Base-by-base conservation (phyloP, 2,888 invertebrate species). In the Empis stercorea region DNA sequence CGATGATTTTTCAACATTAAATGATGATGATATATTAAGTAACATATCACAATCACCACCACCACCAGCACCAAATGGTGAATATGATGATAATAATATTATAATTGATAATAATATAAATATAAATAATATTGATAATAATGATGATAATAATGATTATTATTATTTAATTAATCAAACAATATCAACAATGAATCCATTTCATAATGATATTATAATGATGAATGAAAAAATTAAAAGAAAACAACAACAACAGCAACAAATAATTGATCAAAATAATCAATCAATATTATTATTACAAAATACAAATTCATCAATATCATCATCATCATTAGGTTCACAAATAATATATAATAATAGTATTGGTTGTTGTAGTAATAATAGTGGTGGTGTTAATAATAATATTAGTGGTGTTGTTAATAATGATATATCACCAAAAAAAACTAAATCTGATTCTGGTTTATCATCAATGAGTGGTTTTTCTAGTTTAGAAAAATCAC, bases 401-500 rank as follows among this genome's bases (percentile, higher is more conserved):
- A 37, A 3, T 30, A 43, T 10, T 46, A 51, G 38, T 49, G 47
- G 10, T 43, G 4, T 27, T 41, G 14, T 30, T 13, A 30, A 14
- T 42, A 7, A 36, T 14, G 54, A 52, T 43, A 46, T 48, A 14
- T 59, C 59, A 7, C 59, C 62, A 6, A 61, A 61, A 37, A 63
- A 61, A 46, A 59, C 84, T 2, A 88, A 87, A 65, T 88, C 88
- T 1, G 88, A 89, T 64, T 88, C 88, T 1, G 88, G 88, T 0
- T 69, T 89, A 44, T 87, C 87, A 0, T 88, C 88, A 7, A 84
- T 88, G 81, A 87, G 86, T 60, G 87, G 87, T 5, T 84, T 87
- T 79, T 86, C 86, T 11, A 86, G 85, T 61, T 70, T 87, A 58
- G 87, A 88, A 65, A 87, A 87, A 70, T 87, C 87, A 30, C 87